These are phyloP conservation scores for Epizoanthus ramosus DNA, from an alignment of 92 coral and sea anemone genomes.

Conservation along the genomic window DNA sequence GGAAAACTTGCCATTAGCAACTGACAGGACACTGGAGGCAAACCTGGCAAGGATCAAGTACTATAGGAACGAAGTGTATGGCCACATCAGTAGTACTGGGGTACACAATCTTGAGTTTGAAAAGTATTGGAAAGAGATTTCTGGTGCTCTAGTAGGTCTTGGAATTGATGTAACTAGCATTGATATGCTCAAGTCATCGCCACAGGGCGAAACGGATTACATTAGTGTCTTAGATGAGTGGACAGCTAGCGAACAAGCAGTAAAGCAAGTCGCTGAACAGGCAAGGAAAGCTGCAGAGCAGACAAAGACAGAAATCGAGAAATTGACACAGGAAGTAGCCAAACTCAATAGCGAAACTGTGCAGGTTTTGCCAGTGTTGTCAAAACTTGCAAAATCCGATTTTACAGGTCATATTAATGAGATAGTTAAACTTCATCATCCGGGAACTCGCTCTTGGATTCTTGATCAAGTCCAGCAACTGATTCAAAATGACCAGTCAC, in stretches of 20 bases:
- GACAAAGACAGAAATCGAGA: no score
- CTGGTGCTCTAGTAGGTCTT: constrained; percentile 7
- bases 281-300: no score
- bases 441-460: not conserved
- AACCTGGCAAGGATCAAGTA: not conserved
- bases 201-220: no score
- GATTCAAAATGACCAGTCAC: not conserved
- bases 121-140: constrained; percentile 54
- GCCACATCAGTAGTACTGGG: constrained; percentile 16
- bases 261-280: no score
- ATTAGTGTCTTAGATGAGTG: no score
- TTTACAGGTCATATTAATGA: not conserved
- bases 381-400: not conserved
- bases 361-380: not conserved
- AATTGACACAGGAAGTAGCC: constrained; percentile 10
- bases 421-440: not conserved
- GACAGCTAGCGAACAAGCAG: no score
- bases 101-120: constrained; percentile 24
- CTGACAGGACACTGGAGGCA: constrained; percentile 59
- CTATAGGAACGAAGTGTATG: constrained; percentile 58
- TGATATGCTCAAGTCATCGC: no score
- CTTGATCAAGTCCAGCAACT: not conserved
- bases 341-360: not conserved
- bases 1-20: constrained; percentile 49
- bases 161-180: no score